These are phyloP conservation scores for Uropsilus gracilis DNA, from an alignment of 2,113 vertebrate species.

Conservation along the genomic window DNA sequence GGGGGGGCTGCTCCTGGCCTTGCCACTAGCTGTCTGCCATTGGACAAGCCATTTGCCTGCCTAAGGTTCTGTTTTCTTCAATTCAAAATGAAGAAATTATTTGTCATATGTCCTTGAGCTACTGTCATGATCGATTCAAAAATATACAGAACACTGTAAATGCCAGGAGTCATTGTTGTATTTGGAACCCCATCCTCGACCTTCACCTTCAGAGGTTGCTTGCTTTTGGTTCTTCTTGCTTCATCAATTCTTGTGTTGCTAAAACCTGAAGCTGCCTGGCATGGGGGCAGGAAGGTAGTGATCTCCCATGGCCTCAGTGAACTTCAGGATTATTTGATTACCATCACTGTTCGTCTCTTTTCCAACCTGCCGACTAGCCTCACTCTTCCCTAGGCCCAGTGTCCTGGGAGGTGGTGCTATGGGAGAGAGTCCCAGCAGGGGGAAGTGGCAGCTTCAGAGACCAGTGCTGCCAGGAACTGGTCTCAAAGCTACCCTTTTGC, in stretches of 20 bases:
- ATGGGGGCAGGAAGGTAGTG: rapidly evolving
- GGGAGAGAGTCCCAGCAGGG: rapidly evolving
- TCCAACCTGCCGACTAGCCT: no score
- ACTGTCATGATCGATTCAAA: neutral
- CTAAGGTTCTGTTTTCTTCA: neutral
- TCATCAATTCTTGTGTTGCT: neutral
- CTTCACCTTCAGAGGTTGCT: neutral
- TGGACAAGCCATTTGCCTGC: neutral
- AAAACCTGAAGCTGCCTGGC: neutral
- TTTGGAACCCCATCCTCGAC: no score
- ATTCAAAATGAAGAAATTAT: neutral
- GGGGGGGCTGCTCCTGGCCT: neutral
- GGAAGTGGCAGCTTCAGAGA: neutral
- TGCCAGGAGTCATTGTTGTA: neutral
- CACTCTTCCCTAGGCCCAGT: neutral
- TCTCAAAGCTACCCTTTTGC: neutral
- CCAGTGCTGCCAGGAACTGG: neutral
- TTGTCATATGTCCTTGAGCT: neutral
- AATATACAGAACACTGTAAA: neutral
- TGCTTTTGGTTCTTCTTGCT: neutral
- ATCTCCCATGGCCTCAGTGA: neutral
- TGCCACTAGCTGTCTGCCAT: neutral
- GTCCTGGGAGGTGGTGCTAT: neutral
- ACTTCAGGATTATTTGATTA: no score
- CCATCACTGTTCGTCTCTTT: no score